phyloP scores from a whole-genome alignment of 2,888 invertebrate genomes.

The Dioctria rufipes region DNA sequence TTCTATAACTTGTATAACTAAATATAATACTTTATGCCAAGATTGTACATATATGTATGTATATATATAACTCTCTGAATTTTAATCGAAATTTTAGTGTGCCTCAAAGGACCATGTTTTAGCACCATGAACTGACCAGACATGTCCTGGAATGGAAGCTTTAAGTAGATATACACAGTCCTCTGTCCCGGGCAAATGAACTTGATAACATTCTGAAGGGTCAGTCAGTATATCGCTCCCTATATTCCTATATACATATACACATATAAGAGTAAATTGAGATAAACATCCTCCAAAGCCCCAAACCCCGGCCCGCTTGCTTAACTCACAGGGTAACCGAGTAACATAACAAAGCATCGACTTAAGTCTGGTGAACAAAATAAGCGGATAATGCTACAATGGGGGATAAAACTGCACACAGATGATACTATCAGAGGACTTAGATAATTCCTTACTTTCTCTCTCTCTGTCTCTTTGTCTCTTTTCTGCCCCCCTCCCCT shows the following conservation, averaged over 20 bases:
- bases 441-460: conserved; percentile 28
- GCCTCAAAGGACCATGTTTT: too few relatives aligned
- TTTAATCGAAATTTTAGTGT: too few relatives aligned
- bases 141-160: too few relatives aligned
- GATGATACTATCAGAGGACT: conserved; percentile 49
- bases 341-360: conserved; percentile 35
- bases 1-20: too few relatives aligned
- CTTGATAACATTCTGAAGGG: conserved; percentile 12
- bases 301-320: neutral
- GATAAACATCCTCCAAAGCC: neutral
- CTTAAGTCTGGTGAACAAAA: conserved; percentile 52
- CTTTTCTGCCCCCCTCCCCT: neutral
- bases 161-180: neutral
- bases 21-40: too few relatives aligned
- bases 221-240: neutral
- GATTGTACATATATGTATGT: too few relatives aligned
- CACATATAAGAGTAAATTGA: neutral
- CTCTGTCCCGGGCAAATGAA: conserved; percentile 3
- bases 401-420: conserved; percentile 45
- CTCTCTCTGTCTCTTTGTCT: neutral
- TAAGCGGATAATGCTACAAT: conserved; percentile 51
- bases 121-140: too few relatives aligned
- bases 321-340: neutral
- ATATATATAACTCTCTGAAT: too few relatives aligned
- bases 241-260: neutral